Evolutionary conservation across 1,140 invertebrate genomes (phyloP).

Genomic region (Diorhabda sublineata): DNA sequence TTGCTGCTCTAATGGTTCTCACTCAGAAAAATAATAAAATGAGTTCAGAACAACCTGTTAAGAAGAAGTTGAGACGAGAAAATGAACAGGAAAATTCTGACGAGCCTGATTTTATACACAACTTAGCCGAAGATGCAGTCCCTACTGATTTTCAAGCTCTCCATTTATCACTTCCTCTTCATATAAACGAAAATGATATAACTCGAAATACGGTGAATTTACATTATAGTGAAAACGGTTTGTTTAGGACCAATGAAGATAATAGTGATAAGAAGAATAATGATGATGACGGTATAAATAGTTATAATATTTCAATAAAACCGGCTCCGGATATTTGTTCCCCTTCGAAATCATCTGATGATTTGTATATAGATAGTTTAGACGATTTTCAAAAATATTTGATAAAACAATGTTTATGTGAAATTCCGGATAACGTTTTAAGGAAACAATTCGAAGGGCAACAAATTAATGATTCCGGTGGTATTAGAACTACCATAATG

Average conservation of each 20-base stretch:
- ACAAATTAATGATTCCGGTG: slow-evolving; percentile 51
- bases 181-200: slow-evolving; percentile 41
- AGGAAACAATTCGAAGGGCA: slow-evolving; percentile 65
- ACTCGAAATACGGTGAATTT: slow-evolving; percentile 34
- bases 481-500: slow-evolving; percentile 49
- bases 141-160: slow-evolving; percentile 36
- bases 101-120: slow-evolving; percentile 49
- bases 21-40: slow-evolving; percentile 45
- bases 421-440: slow-evolving; percentile 64
- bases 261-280: slow-evolving; percentile 22
- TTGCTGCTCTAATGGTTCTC: slow-evolving; percentile 45
- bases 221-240: slow-evolving; percentile 29
- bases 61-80: slow-evolving; percentile 67
- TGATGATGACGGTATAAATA: slow-evolving; percentile 8
- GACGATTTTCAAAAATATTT: slow-evolving; percentile 56
- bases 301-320: slow-evolving; percentile 34
- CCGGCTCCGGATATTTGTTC: slow-evolving; percentile 35
- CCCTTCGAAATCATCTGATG: neutral
- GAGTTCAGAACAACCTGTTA: slow-evolving; percentile 68
- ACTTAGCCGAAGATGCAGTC: slow-evolving; percentile 34
- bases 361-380: slow-evolving; percentile 28
- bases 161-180: slow-evolving; percentile 39
- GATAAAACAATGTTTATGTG: slow-evolving; percentile 73
- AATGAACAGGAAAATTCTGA: slow-evolving; percentile 54
- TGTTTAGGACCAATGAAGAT: slow-evolving; percentile 35